Conservation (phyloP, 2,113 vertebrate genomes). For the Pituophis catenifer region DNA sequence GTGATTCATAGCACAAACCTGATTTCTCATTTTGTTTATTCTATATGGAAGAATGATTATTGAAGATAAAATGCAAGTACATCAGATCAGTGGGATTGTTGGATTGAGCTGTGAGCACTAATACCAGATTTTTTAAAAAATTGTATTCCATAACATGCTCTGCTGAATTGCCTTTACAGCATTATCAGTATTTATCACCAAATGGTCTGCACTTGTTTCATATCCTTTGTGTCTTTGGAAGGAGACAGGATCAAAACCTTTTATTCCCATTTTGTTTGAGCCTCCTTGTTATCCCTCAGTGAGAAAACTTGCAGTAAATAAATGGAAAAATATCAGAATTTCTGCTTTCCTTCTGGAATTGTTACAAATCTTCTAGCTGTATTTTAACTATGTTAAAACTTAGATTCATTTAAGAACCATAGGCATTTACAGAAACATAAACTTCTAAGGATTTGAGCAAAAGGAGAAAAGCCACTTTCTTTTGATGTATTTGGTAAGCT, state of each 20-base stretch:
- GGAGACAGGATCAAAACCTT: slow-evolving; percentile 1
- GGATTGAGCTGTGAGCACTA: accelerated
- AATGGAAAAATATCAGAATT: not conserved
- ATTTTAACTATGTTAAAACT: not conserved
- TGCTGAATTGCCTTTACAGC: not conserved
- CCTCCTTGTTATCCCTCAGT: not conserved
- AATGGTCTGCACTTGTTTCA: accelerated
- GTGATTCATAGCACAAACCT: not conserved
- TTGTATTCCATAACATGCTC: not conserved
- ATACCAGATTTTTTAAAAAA: accelerated
- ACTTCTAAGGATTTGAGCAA: not conserved
- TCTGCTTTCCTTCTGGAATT: not conserved
- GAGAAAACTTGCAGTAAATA: not conserved
- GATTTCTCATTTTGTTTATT: not conserved
- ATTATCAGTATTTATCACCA: not conserved
- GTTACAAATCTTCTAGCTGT: not conserved
- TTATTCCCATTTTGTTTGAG: not conserved
- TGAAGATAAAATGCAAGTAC: slow-evolving; percentile 11
- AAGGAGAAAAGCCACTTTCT: accelerated
- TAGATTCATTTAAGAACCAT: accelerated
- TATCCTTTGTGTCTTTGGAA: not conserved
- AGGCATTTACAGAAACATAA: not conserved
- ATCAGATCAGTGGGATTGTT: not conserved
- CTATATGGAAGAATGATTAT: not conserved
- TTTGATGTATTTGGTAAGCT: not conserved